These are phyloP conservation scores for Xestobium rufovillosum DNA, from an alignment of 2,888 invertebrate species.

Conservation along the genomic window DNA sequence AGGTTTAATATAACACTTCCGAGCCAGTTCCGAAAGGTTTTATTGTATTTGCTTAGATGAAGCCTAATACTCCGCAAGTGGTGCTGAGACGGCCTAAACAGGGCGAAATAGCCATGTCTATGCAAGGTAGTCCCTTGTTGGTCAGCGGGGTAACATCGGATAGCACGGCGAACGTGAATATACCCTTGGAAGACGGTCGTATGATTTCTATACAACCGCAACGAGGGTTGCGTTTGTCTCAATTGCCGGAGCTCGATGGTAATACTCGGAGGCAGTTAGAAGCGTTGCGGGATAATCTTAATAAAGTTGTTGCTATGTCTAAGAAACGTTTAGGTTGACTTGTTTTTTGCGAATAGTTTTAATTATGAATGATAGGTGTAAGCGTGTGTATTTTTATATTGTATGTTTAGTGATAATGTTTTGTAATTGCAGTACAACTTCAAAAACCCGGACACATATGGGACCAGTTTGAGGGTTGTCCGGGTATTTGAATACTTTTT, in stretches of 20 bases:
- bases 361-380: no score
- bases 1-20: constrained; percentile 11
- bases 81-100: constrained; percentile 53
- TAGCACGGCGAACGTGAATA: constrained; percentile 56
- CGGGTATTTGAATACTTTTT: no score
- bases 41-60: constrained; percentile 36
- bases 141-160: constrained; percentile 46
- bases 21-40: constrained; percentile 11
- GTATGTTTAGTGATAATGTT: no score
- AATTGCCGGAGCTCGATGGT: constrained; percentile 40
- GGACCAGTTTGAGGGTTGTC: no score
- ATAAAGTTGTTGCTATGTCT: no score
- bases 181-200: constrained; percentile 56
- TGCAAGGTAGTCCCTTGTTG: constrained; percentile 60
- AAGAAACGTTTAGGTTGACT: no score
- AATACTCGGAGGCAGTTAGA: constrained; percentile 45
- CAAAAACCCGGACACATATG: no score
- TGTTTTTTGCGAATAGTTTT: no score
- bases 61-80: constrained; percentile 54
- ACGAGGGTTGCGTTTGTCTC: constrained; percentile 41
- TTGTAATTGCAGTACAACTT: no score
- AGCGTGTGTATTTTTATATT: no score
- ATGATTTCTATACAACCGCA: constrained; percentile 56
- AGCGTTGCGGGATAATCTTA: constrained; percentile 7
- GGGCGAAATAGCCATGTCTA: constrained; percentile 61